Evolutionary conservation across 2,113 vertebrate species (phyloP).

Genomic region (Thunnus maccoyii): DNA sequence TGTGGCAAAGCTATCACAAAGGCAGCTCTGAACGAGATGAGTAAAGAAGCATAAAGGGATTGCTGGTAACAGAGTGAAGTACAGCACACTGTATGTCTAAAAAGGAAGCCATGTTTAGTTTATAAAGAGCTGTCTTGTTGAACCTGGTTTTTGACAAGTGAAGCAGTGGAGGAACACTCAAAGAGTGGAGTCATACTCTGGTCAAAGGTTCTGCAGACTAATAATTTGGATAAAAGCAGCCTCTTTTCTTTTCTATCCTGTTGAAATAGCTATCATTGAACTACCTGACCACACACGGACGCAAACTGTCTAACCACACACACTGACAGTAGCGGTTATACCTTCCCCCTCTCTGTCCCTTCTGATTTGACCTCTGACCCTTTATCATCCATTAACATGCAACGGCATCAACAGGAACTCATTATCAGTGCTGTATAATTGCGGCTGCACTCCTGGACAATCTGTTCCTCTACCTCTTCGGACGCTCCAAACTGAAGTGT

Average conservation of each 20-base stretch:
- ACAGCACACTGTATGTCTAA: too few species aligned
- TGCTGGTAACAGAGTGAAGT: too few species aligned
- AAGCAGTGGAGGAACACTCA: too few species aligned
- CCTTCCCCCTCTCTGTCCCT: not conserved
- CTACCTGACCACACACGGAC: not conserved
- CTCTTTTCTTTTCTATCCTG: not conserved
- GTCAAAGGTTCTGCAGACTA: too few species aligned
- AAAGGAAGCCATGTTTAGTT: too few species aligned
- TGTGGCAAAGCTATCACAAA: too few species aligned
- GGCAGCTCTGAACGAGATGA: too few species aligned
- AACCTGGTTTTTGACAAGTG: too few species aligned
- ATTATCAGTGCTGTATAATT: slow-evolving; percentile 40
- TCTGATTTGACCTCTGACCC: slow-evolving; percentile 52
- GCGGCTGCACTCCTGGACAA: slow-evolving; percentile 18
- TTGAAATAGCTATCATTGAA: not conserved
- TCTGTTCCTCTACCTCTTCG: slow-evolving; percentile 7
- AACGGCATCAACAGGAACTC: slow-evolving; percentile 41
- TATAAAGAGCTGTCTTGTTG: too few species aligned
- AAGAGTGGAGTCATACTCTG: not conserved
- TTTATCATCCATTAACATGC: slow-evolving; percentile 23
- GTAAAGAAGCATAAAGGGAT: too few species aligned
- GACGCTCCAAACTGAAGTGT: slow-evolving; percentile 19
- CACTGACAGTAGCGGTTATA: not conserved
- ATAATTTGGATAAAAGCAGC: not conserved
- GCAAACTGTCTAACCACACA: not conserved